A percentile compares a stretch with the other conserved stretches of the same genome.
Conservation (phyloP, 2,113 vertebrate species). For the Burhinus bistriatus region DNA sequence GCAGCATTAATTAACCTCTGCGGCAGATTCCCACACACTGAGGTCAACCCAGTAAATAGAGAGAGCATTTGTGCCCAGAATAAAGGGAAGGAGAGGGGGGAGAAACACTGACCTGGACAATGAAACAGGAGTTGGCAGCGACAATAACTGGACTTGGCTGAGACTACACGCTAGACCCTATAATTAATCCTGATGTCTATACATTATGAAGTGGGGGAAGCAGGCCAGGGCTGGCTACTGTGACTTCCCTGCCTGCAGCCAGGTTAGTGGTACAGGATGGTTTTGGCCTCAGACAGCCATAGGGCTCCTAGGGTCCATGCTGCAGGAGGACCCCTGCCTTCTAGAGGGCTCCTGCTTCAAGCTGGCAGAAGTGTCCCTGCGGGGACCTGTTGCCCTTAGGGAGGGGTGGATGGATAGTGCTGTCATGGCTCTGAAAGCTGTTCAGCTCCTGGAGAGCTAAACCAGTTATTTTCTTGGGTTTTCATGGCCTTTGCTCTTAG, state of each 20-base stretch:
- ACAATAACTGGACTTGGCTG: slow-evolving; percentile 16
- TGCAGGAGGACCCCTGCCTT: neutral
- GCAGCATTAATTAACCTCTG: slow-evolving; percentile 50
- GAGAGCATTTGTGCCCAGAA: neutral
- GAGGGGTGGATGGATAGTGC: neutral
- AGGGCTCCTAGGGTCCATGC: neutral
- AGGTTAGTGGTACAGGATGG: neutral
- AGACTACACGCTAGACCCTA: neutral
- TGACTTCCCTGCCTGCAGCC: neutral
- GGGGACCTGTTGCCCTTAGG: neutral
- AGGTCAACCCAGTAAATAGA: slow-evolving; percentile 24
- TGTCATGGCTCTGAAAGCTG: neutral
- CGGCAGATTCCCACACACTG: slow-evolving; percentile 50
- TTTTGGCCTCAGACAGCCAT: neutral
- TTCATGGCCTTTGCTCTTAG: neutral
- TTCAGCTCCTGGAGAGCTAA: neutral
- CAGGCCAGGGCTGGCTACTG: neutral
- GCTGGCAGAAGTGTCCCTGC: neutral
- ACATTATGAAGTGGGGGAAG: neutral
- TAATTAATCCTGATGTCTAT: slow-evolving; percentile 40
- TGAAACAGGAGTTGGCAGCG: slow-evolving; percentile 44
- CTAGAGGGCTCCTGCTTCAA: neutral
- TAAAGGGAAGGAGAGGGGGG: neutral
- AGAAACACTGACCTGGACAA: slow-evolving; percentile 10
- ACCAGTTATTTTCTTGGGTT: neutral